A percentile compares a stretch with the other conserved stretches of the same genome.
Evolutionary conservation across 2,797 vertebrate species (phyloP).

Genomic region (Oophaga sylvatica): DNA sequence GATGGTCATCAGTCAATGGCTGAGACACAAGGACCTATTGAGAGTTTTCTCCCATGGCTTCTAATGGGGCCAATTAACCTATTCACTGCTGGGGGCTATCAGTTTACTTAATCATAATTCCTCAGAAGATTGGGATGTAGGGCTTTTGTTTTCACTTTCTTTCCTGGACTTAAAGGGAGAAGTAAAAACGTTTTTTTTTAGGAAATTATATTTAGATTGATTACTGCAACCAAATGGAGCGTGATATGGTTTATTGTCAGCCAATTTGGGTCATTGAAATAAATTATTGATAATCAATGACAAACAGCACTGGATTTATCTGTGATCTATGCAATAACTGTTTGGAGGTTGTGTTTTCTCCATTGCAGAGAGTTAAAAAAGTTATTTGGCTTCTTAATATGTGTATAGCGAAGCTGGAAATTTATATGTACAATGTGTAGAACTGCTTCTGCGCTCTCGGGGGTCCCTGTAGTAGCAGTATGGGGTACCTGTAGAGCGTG

Average conservation of each 20-base stretch:
- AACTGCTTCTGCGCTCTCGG: background rate
- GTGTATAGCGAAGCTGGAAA: no score
- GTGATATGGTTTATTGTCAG: background rate
- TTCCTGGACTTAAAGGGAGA: background rate
- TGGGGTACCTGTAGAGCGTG: background rate
- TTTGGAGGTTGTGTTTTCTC: no score
- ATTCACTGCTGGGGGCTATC: constrained; percentile 25
- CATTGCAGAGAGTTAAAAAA: no score
- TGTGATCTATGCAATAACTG: no score
- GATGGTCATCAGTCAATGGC: constrained; percentile 61
- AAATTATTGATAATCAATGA: constrained; percentile 7
- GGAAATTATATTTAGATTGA: background rate
- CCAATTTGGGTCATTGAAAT: background rate
- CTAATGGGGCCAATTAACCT: constrained; percentile 48
- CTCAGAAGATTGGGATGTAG: background rate
- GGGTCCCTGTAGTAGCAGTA: background rate
- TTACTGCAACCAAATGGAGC: background rate
- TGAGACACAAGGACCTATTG: constrained; percentile 46
- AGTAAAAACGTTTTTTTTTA: background rate
- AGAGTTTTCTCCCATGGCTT: constrained; percentile 41
- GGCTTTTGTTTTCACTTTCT: constrained; percentile 41
- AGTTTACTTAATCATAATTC: constrained; percentile 24
- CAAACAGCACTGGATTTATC: background rate
- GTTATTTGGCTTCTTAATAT: no score
- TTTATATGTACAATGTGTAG: background rate